Conservation (phyloP, 2,888 invertebrate genomes). For the Gisinianus flammeolus region DNA sequence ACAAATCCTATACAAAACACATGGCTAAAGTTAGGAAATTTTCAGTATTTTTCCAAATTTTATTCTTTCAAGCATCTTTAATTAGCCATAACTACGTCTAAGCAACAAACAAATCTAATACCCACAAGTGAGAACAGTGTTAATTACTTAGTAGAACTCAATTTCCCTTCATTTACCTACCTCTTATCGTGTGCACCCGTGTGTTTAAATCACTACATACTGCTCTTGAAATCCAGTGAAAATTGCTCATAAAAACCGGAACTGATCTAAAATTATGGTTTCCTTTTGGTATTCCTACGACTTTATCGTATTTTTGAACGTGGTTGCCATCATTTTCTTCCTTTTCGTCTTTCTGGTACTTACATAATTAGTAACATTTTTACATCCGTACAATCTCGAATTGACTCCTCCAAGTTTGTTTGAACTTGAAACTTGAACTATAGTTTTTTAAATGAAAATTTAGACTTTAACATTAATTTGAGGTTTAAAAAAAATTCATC, state of each 20-base stretch:
- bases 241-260: not conserved
- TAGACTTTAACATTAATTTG: not conserved
- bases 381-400: too few relatives aligned
- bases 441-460: not conserved
- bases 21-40: too few relatives aligned
- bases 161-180: too few relatives aligned
- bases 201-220: not conserved
- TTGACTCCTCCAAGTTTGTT: too few relatives aligned
- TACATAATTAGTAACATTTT: not conserved
- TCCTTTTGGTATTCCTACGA: slow-evolving; percentile 8
- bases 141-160: too few relatives aligned
- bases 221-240: not conserved
- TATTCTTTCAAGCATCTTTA: too few relatives aligned
- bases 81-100: too few relatives aligned
- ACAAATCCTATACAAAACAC: too few relatives aligned
- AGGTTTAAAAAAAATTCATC: not conserved
- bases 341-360: slow-evolving; percentile 20
- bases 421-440: too few relatives aligned
- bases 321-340: not conserved
- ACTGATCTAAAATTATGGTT: not conserved
- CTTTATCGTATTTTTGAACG: slow-evolving; percentile 17
- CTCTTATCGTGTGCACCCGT: not conserved
- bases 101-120: too few relatives aligned
- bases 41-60: too few relatives aligned
- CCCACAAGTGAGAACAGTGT: too few relatives aligned